Conservation (phyloP, 1,140 invertebrate genomes). For the Panulirus ornatus region DNA sequence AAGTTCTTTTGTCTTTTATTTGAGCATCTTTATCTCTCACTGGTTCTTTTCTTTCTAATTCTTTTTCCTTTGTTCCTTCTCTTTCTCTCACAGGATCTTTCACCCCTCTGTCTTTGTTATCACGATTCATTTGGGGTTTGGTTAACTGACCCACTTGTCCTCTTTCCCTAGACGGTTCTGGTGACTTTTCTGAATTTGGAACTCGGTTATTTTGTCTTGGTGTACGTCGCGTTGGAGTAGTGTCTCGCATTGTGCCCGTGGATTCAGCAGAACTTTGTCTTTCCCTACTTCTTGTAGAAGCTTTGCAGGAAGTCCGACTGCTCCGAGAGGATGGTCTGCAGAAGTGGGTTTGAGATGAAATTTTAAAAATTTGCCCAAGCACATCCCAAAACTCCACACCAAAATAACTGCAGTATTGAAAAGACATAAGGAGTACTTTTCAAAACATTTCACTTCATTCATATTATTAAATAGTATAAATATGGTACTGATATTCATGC, state of each 20-base stretch:
- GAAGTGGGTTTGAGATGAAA: neutral
- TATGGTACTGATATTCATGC: no score
- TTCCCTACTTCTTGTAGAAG: conserved; percentile 58
- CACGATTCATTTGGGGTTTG: neutral
- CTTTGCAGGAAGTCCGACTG: conserved; percentile 61
- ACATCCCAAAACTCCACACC: no score
- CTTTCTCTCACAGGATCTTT: conserved; percentile 27
- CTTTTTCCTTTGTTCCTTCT: conserved; percentile 42
- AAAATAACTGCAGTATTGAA: no score
- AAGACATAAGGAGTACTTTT: no score
- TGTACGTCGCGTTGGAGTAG: conserved; percentile 58
- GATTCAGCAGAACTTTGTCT: conserved; percentile 67
- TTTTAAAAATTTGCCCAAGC: neutral
- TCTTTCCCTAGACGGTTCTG: conserved; percentile 46
- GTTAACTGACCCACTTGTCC: conserved; percentile 16
- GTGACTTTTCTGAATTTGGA: conserved; percentile 47
- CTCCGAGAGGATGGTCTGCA: conserved; percentile 65
- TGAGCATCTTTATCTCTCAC: conserved; percentile 65
- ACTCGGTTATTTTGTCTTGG: conserved; percentile 62
- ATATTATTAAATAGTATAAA: no score
- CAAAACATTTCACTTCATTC: no score
- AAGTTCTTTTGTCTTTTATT: conserved; percentile 66
- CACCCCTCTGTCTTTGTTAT: neutral
- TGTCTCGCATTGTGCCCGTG: conserved; percentile 55
- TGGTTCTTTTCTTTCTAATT: conserved; percentile 52